phyloP scores from a whole-genome alignment of 2,113 vertebrate genomes.

The Ramphastos sulfuratus region DNA sequence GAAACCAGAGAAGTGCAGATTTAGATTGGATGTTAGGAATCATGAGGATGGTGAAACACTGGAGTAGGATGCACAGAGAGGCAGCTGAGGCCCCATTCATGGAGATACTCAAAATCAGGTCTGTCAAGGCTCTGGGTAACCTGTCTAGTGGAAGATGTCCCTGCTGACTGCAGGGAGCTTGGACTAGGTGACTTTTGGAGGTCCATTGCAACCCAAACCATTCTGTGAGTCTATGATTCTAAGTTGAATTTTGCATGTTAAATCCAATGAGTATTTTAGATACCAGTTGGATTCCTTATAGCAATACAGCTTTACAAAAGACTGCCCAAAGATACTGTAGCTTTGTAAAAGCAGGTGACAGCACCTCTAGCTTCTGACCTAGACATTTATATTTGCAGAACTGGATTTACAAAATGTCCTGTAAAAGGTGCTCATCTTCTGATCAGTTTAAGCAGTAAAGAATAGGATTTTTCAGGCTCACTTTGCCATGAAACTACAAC shows the following conservation, averaged over 20 bases:
- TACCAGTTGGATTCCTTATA: background rate
- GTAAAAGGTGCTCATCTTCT: background rate
- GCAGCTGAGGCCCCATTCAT: too few relatives aligned
- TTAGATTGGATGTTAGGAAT: too few relatives aligned
- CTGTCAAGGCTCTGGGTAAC: too few relatives aligned
- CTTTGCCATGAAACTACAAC: background rate
- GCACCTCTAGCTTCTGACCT: conserved; percentile 15
- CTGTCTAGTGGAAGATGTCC: too few relatives aligned
- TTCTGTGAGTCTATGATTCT: too few relatives aligned
- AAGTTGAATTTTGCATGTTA: background rate
- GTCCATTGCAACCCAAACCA: too few relatives aligned
- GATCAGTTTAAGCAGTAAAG: background rate
- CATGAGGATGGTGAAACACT: too few relatives aligned
- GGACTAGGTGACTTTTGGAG: too few relatives aligned
- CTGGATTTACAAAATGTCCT: background rate
- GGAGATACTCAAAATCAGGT: too few relatives aligned
- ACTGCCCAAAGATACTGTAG: background rate
- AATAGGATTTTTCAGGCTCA: background rate
- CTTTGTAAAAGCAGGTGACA: background rate
- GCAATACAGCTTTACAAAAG: background rate
- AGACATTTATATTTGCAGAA: conserved; percentile 18
- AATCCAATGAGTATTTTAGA: background rate
- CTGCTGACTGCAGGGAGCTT: too few relatives aligned
- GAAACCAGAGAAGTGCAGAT: too few relatives aligned
- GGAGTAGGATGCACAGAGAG: too few relatives aligned